These are phyloP conservation scores for Chrysotoxum bicinctum DNA, from an alignment of 2,888 invertebrate genomes.

Conservation along the genomic window DNA sequence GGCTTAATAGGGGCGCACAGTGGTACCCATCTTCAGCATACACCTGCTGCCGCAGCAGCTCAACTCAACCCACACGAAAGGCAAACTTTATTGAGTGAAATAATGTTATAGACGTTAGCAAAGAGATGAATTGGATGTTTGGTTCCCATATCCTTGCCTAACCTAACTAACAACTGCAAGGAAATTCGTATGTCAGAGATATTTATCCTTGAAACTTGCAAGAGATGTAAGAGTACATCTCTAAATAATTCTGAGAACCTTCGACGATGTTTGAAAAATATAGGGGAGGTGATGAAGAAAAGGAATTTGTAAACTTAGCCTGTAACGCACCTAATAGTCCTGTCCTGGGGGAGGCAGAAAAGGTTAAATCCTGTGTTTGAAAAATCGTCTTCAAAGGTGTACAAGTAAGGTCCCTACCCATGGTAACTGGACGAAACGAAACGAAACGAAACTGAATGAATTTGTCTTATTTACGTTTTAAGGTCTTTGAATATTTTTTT, in stretches of 20 bases:
- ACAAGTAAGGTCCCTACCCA: not conserved
- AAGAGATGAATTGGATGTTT: constrained; percentile 28
- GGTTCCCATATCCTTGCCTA: constrained; percentile 19
- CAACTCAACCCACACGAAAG: constrained; percentile 16
- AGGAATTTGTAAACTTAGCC: constrained; percentile 12
- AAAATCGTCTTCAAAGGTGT: constrained; percentile 11
- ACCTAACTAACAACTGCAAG: constrained; percentile 23
- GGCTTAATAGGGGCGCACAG: not conserved
- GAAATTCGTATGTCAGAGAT: constrained; percentile 27
- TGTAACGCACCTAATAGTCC: constrained; percentile 9
- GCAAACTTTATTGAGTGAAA: constrained; percentile 53
- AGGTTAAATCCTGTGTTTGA: constrained; percentile 7
- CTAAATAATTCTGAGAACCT: constrained; percentile 41
- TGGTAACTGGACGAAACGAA: not conserved
- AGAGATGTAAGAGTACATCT: constrained; percentile 10
- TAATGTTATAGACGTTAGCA: constrained; percentile 55
- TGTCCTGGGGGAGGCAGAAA: not conserved
- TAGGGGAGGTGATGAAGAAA: not conserved
- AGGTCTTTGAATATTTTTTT: not conserved
- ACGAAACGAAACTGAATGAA: not conserved
- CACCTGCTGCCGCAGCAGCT: not conserved
- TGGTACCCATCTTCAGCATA: not conserved
- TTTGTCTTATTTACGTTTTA: not conserved
- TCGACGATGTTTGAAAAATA: constrained; percentile 4
- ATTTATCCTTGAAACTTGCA: constrained; percentile 16